Base-by-base conservation (phyloP, 2,888 invertebrate species). In the Lepidocyrtoides sp. region DNA sequence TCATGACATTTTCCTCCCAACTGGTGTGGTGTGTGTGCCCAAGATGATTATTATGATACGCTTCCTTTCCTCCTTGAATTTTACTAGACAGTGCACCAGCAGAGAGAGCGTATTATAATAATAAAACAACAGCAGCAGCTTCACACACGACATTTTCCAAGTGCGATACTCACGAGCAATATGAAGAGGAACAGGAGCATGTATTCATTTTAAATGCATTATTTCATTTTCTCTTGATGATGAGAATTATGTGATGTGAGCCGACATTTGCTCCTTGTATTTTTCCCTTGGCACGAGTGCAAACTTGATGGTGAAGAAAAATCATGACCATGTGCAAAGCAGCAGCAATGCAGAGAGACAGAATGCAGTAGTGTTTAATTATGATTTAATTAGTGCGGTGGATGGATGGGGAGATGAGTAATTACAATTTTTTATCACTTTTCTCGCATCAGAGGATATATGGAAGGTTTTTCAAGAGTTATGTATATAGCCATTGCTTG, bases 1-100 rank as follows among this genome's bases (percentile, higher is more conserved):
- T 79, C 87, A 86, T 72, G 75, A 86, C 75, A 77, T 60, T 60
- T 77, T 83, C 83, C 54, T 77, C 77, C 86, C 86, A 86, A 86
- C 75, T 86, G 86, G 87, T 41, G 75, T 86, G 72, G 79, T 23
- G 72, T 86, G 75, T 72, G 75, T 41, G 41, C 36, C 75, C 75
- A 26, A 48, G 48, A 48, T 48, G 75, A 48, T 75, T 36, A 75
- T 75, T 36, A 75, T 75, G 44, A 75, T 75, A 60, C 32, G 85
- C 69, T 54, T 72, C 54, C 66, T 72, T n/a, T 54, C 57, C 57
- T 57, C 23, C 48, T 72, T 72, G 63, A 63, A 12, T 72, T n/a
- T n/a, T n/a, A n/a, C 14, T 23, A 26, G 32, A 26, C 0, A 7
- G 20, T 32, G 41, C 20, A 36, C n/a, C 7, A 12, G 17, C 7